Evolutionary conservation across 2,888 invertebrate species (phyloP).

Genomic region (Drosophila neutralis): DNA sequence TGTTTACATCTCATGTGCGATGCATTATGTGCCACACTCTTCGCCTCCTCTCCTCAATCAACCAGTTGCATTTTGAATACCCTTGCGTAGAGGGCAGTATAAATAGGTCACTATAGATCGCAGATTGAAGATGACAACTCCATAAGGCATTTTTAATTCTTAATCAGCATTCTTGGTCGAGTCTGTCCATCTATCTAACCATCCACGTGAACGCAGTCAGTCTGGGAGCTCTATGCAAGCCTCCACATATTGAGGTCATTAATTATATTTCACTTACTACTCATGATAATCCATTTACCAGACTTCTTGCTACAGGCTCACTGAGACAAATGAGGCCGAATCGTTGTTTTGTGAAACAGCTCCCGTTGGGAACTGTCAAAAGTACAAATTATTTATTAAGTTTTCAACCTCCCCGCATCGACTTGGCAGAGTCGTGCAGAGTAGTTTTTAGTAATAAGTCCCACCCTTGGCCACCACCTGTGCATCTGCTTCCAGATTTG

Average conservation of each 20-base stretch:
- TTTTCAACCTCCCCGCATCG: too few relatives aligned
- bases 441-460: too few relatives aligned
- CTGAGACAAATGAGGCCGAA: neutral
- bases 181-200: neutral
- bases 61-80: neutral
- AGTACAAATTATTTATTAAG: neutral
- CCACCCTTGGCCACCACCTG: too few relatives aligned
- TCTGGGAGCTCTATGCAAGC: too few relatives aligned
- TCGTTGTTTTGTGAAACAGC: neutral
- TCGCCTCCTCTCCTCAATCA: neutral
- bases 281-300: neutral
- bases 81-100: neutral
- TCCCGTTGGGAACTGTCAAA: neutral
- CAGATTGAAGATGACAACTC: neutral
- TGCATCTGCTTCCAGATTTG: too few relatives aligned
- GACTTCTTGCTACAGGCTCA: neutral
- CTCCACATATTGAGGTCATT: neutral
- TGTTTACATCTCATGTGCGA: slow-evolving; percentile 57
- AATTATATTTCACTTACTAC: neutral
- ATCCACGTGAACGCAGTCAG: neutral
- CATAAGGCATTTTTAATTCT: neutral
- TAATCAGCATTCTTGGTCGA: neutral
- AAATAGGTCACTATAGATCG: neutral
- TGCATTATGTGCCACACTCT: slow-evolving; percentile 18
- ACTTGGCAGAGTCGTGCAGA: too few relatives aligned